These are phyloP conservation scores for Parnassius orleans DNA, from an alignment of 2,888 invertebrate genomes.

Conservation along the genomic window DNA sequence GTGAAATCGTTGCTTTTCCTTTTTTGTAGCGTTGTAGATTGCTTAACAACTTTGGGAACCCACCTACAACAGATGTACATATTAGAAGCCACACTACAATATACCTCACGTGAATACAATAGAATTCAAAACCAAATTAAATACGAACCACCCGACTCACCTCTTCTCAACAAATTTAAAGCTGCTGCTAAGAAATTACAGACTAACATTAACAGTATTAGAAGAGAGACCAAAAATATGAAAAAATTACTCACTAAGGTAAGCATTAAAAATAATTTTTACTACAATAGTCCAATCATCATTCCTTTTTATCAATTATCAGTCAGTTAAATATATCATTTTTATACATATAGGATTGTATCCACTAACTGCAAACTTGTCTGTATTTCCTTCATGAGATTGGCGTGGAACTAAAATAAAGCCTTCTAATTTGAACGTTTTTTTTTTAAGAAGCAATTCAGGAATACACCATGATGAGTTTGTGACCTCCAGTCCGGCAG, in stretches of 20 bases:
- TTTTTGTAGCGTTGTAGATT: slow-evolving; percentile 73
- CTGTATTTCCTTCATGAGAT: too few relatives aligned
- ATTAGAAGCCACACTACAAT: slow-evolving; percentile 80
- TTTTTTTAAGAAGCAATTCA: too few relatives aligned
- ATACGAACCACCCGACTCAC: slow-evolving; percentile 62
- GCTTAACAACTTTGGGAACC: slow-evolving; percentile 74
- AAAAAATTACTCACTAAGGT: slow-evolving; percentile 16
- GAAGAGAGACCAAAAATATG: slow-evolving; percentile 10
- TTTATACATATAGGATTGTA: too few relatives aligned
- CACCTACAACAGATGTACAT: slow-evolving; percentile 80
- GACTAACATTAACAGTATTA: slow-evolving; percentile 23
- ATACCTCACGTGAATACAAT: slow-evolving; percentile 67
- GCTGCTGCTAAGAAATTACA: slow-evolving; percentile 35
- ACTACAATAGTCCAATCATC: too few relatives aligned
- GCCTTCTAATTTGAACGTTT: too few relatives aligned
- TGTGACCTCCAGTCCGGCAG: too few relatives aligned
- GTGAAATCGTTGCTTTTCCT: not conserved
- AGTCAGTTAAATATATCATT: too few relatives aligned
- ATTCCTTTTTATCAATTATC: too few relatives aligned
- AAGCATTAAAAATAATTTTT: slow-evolving; percentile 12
- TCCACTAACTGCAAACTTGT: too few relatives aligned
- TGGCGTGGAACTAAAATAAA: too few relatives aligned
- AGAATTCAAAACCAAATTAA: slow-evolving; percentile 55
- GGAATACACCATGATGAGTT: too few relatives aligned
- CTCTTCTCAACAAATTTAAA: slow-evolving; percentile 42